A percentile compares a stretch with the other conserved stretches of the same genome.
phyloP scores from a whole-genome alignment of 2,888 invertebrate genomes.

The Digitonthophagus gazella region DNA sequence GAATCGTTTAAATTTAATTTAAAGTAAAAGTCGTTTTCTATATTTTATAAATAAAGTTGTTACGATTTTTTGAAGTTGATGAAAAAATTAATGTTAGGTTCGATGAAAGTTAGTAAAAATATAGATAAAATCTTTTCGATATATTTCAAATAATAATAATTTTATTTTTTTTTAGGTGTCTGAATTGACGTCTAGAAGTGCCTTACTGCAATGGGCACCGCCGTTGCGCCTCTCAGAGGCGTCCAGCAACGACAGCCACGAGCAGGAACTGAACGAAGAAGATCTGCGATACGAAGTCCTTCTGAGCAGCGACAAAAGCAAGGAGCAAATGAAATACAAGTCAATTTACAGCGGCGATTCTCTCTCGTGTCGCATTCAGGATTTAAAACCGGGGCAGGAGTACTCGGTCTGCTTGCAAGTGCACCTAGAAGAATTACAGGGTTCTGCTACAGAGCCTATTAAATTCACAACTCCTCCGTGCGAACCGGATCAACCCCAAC shows the following conservation, averaged over 20 bases:
- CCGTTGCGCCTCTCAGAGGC: conserved; percentile 56
- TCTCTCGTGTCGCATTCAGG: conserved; percentile 76
- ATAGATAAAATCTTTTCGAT: too few relatives aligned
- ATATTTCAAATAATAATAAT: too few relatives aligned
- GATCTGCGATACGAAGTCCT: conserved; percentile 79
- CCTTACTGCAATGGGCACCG: conserved; percentile 80
- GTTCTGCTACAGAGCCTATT: conserved; percentile 73
- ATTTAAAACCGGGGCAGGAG: conserved; percentile 83
- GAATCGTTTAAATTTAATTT: too few relatives aligned
- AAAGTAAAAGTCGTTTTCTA: too few relatives aligned
- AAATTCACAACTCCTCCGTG: conserved; percentile 79
- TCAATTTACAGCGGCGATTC: conserved; percentile 78
- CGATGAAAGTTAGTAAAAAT: too few relatives aligned
- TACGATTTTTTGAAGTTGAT: too few relatives aligned
- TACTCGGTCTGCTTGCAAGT: conserved; percentile 81
- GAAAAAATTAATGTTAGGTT: too few relatives aligned
- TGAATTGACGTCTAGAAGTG: conserved; percentile 80
- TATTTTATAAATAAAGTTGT: too few relatives aligned
- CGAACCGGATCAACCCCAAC: conserved; percentile 72
- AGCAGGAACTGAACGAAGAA: conserved; percentile 58
- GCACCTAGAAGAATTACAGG: conserved; percentile 70
- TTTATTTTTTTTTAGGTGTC: conserved; percentile 60
- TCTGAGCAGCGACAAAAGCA: conserved; percentile 72
- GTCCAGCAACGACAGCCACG: conserved; percentile 52
- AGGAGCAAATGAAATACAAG: conserved; percentile 78